Conservation (phyloP, 2,888 invertebrate species). For the Neelides folsomi region DNA sequence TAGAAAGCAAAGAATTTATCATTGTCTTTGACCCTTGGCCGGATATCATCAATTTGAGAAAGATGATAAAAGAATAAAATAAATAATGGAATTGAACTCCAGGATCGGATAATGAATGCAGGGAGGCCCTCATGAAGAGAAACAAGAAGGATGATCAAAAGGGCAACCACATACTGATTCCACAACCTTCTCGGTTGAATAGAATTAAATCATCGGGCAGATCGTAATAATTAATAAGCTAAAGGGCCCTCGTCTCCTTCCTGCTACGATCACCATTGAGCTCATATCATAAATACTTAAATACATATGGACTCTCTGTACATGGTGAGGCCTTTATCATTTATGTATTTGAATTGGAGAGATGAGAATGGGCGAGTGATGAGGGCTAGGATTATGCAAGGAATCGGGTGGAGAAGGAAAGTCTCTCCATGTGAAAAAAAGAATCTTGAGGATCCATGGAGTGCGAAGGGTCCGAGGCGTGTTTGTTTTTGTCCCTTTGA, state of each 20-base stretch:
- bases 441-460: conserved; percentile 3
- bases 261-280: background rate
- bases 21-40: no score
- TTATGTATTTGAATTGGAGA: background rate
- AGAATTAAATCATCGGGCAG: conserved; percentile 12
- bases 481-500: conserved; percentile 17
- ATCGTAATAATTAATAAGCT: conserved; percentile 8
- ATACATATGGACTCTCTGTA: background rate
- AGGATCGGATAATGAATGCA: no score
- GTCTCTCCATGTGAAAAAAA: conserved; percentile 1
- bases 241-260: conserved; percentile 3
- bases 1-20: no score
- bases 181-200: conserved; percentile 4
- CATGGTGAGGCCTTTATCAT: no score
- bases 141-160: conserved; percentile 1
- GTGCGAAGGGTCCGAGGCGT: conserved; percentile 8
- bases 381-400: no score
- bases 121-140: no score
- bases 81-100: no score
- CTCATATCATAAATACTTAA: no score
- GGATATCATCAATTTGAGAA: no score
- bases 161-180: conserved; percentile 9
- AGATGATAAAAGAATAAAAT: no score
- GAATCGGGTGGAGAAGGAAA: no score
- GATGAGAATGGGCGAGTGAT: background rate